Percentiles rank a stretch among this genome's conserved stretches.
These are phyloP conservation scores for Zoanthus gigantus DNA, from an alignment of 92 coral and sea anemone species.

Conservation along the genomic window DNA sequence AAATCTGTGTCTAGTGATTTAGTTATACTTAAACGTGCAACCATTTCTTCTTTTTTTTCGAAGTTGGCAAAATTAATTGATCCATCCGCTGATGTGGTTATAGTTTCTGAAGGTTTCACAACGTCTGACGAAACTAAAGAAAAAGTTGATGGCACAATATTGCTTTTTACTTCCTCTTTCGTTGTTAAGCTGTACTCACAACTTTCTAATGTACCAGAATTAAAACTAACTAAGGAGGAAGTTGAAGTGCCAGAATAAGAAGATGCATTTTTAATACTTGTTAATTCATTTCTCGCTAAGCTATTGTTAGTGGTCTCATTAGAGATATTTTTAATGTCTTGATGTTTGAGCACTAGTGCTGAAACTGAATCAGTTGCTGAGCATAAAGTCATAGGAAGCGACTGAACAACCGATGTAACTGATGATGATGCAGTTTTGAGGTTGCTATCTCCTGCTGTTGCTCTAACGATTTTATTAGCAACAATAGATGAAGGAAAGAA, in stretches of 20 bases:
- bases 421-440: background rate
- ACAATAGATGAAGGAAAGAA: background rate
- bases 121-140: background rate
- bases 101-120: background rate
- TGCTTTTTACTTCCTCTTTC: background rate
- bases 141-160: background rate
- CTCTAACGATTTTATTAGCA: background rate
- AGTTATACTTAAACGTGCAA: background rate
- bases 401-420: conserved; percentile 23
- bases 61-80: background rate
- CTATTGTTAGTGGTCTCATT: background rate
- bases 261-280: background rate
- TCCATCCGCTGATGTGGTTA: background rate
- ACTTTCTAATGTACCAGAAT: background rate
- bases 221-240: conserved; percentile 1
- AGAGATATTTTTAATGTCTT: background rate
- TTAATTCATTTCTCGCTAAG: background rate
- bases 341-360: background rate
- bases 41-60: background rate
- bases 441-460: background rate
- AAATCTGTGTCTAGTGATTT: background rate
- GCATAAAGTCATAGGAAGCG: conserved; percentile 1
- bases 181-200: background rate
- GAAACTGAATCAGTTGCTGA: conserved; percentile 1
- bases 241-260: background rate